These are phyloP conservation scores for Scolopax bukidnonensis DNA, from an alignment of 2,797 vertebrate genomes.

Conservation along the genomic window DNA sequence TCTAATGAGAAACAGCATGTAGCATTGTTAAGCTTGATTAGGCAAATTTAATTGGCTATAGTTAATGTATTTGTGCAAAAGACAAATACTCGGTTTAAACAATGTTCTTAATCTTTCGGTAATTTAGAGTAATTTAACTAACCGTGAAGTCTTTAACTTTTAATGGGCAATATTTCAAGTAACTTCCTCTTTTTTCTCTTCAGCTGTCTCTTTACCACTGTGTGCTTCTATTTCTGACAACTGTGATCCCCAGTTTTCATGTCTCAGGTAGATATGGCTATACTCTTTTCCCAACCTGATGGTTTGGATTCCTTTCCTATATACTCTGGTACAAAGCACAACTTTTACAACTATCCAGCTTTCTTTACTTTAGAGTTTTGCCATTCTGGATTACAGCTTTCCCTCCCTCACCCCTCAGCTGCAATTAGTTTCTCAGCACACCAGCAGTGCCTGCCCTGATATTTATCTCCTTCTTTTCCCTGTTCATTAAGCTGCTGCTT, in stretches of 20 bases:
- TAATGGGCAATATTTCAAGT: constrained; percentile 41
- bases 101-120: constrained; percentile 71
- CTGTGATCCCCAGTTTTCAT: neutral
- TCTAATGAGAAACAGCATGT: constrained; percentile 75
- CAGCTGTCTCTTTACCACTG: neutral
- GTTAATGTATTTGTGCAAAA: constrained; percentile 73
- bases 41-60: constrained; percentile 78
- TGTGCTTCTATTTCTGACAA: neutral
- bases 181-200: neutral
- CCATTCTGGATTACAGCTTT: neutral
- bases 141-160: constrained; percentile 71
- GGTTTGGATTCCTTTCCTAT: neutral
- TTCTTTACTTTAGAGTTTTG: neutral
- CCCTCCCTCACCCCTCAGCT: no score
- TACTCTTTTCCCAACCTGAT: neutral
- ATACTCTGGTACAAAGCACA: neutral
- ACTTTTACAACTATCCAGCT: neutral
- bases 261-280: neutral
- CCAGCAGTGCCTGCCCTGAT: neutral
- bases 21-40: constrained; percentile 78
- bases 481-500: constrained; percentile 31
- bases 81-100: constrained; percentile 66
- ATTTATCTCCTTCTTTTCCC: constrained; percentile 16
- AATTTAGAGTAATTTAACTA: constrained; percentile 73
- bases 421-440: constrained; percentile 32